Evolutionary conservation across 2,888 invertebrate genomes (phyloP), one percentile per base, ranked within the genome.

Genomic region (Subacronicta megacephala): DNA sequence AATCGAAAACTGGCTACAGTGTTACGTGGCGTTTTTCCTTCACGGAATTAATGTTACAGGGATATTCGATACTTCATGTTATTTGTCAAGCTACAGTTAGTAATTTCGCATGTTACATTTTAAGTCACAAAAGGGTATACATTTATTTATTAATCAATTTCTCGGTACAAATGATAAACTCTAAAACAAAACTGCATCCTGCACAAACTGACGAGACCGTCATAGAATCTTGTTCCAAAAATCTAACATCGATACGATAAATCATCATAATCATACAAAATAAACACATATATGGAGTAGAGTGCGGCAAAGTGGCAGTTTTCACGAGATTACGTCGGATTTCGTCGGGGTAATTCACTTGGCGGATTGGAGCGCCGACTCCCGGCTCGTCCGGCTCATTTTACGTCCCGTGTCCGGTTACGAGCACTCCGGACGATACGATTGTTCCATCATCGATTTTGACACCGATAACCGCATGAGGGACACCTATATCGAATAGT

Each of bases 1-100:
- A 89, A 89, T 88, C 85, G 85, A 83, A 85, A 87, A 82, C 84
- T 81, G 81, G 81, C 83, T 85, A 78, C 77, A 69, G 72, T 76
- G 78, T 80, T 80, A 61, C 70, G 70, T 72, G 66, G 65, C 65
- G 77, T 77, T 82, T 82, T 84, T 80, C 72, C 60, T 74, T 70
- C 23, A 47, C 50, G 51, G 61, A 54, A 71, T 67, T 68, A 68
- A 58, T 59, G 41, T 57, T 56, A 70, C 47, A 52, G 31, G 41
- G n/a, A 52, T 54, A 46, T 57, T 61, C 36, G 36, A 56, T 51
- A 33, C 40, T 42, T 26, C 31, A 29, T 33, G 29, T 13, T 20
- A 17, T 13, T 41, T n/a, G 18, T 10, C 18, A 16, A 42, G 23
- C 35, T 41, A 15, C 15, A 51, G 37, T 23, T 37, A n/a, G 9